phyloP scores from a whole-genome alignment of 1,140 invertebrate genomes.

The Lepidurus arcticus region DNA sequence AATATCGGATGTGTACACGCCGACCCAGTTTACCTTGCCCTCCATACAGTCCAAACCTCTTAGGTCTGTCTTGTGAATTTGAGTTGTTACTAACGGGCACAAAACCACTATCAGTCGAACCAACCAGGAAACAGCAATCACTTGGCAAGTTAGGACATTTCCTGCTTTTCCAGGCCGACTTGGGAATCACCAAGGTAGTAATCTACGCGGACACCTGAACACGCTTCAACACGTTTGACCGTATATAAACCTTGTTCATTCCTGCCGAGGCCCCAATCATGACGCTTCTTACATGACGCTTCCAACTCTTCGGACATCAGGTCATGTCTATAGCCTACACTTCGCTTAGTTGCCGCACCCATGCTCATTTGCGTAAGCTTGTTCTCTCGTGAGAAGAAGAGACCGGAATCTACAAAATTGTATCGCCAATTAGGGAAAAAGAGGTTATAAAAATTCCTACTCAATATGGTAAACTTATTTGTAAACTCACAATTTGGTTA shows the following conservation, averaged over 20 bases:
- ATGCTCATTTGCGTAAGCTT: not conserved
- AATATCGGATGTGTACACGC: not conserved
- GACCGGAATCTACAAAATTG: not conserved
- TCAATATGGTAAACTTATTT: too few species aligned
- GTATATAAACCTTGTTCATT: not conserved
- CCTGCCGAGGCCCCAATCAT: not conserved
- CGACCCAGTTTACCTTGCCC: constrained; percentile 13
- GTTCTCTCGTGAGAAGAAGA: not conserved
- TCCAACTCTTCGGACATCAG: not conserved
- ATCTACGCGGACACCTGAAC: not conserved
- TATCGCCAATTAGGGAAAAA: too few species aligned
- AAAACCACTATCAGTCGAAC: not conserved
- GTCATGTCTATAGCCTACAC: not conserved
- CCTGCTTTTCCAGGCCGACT: not conserved
- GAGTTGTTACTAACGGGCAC: not conserved
- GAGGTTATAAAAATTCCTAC: too few species aligned
- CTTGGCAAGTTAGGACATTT: not conserved
- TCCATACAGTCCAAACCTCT: not conserved
- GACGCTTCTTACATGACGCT: not conserved
- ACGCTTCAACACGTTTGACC: not conserved
- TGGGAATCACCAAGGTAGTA: not conserved
- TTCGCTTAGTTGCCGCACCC: not conserved
- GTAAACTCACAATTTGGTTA: too few species aligned
- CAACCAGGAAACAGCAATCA: not conserved
- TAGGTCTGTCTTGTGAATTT: not conserved